Evolutionary conservation across 2,888 invertebrate species (phyloP), one percentile per base, ranked within the genome.

Genomic region (Candidula unifasciata): DNA sequence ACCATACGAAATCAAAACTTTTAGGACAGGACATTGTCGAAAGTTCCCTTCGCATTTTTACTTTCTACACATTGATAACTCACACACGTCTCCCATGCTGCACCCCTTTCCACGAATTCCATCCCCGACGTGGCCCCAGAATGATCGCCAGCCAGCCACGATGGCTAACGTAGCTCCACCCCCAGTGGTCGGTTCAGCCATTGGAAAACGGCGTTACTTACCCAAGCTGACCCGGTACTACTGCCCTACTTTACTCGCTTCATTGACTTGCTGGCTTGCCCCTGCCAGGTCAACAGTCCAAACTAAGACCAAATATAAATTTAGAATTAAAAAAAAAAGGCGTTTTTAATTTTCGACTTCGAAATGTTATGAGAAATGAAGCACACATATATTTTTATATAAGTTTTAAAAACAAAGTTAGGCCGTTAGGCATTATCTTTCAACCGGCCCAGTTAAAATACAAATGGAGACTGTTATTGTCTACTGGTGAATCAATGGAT

Each of bases 181-280:
- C 78, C 83, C 44, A 69, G 13, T 69, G 69, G 69, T 66, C 79
- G 79, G 24, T 27, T 83, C 77, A 83, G 71, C 83, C 83, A 83
- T 69, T 83, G 71, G 73, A 44, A 44, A 37, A 57, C 73, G 79
- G 78, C 79, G 83, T 79, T 83, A 73, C 83, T 83, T 78, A 77
- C 83, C 83, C 57, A 21, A 52, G 78, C 78, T 78, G 78, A 79
- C 78, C 82, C 73, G 73, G 35, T 71, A 83, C 83, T 79, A 83
- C 83, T 83, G 83, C 73, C 83, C 83, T 79, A 79, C 69, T 83
- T 83, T 79, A 37, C 83, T 78, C 83, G 78, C 79, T 83, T 71
- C 83, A 83, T 79, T 83, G 83, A 79, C 71, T 83, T 68, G 57
- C 30, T 69, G 78, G 73, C 83, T 60, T 37, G 52, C 16, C 21